These are phyloP conservation scores for Glandiceps talaboti DNA, from an alignment of 53 echinoderm and acorn worm genomes.

Conservation along the genomic window DNA sequence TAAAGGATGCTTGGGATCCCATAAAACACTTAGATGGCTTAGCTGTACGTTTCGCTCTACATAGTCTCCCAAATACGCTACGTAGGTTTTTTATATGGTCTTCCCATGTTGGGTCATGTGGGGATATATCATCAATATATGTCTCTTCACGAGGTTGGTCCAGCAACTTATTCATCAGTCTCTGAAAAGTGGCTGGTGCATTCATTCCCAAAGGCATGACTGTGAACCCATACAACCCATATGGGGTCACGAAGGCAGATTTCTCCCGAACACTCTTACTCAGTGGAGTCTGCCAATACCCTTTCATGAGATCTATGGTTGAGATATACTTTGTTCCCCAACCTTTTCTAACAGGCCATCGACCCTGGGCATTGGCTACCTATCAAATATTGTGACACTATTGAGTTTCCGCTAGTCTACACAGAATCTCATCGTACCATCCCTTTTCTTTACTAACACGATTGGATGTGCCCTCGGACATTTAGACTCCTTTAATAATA, in stretches of 20 bases:
- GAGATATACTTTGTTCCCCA: neutral
- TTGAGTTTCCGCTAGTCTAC: neutral
- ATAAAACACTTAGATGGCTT: neutral
- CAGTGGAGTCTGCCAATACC: neutral
- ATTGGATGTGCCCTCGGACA: neutral
- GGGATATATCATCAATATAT: constrained; percentile 31
- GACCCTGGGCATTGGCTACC: neutral
- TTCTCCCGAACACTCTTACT: neutral
- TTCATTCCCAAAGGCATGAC: neutral
- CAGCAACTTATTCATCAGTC: neutral
- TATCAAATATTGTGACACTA: neutral
- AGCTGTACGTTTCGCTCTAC: neutral
- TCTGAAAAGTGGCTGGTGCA: neutral
- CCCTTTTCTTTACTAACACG: neutral
- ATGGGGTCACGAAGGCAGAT: neutral
- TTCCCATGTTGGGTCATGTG: constrained; percentile 7
- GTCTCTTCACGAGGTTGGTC: neutral
- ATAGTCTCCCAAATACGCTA: constrained; percentile 11
- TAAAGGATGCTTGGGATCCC: neutral
- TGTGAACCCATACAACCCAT: neutral
- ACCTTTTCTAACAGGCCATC: neutral
- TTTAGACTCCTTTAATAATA: neutral
- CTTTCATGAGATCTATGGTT: neutral
- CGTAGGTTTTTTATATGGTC: constrained; percentile 30
- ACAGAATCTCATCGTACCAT: neutral